phyloP scores from a whole-genome alignment of 2,113 vertebrate genomes.

The Bettongia penicillata region DNA sequence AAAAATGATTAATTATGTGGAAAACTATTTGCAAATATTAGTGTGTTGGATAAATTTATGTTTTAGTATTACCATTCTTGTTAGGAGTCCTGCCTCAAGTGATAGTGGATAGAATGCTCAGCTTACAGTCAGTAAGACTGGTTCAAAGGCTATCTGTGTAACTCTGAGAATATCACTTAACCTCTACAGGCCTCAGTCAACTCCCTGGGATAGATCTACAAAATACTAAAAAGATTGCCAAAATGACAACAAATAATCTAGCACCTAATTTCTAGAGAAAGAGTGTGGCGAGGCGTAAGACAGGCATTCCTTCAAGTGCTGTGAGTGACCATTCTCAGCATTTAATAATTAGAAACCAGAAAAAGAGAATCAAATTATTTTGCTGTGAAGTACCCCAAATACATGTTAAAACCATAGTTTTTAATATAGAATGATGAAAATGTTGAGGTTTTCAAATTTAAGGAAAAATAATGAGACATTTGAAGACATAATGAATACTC shows the following conservation, averaged over 20 bases:
- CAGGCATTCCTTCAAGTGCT: not conserved
- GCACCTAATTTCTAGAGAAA: not conserved
- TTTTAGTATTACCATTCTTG: not conserved
- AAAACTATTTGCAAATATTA: not conserved
- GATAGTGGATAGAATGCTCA: not conserved
- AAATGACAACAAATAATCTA: not conserved
- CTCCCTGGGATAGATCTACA: not conserved
- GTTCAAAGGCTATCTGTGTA: not conserved
- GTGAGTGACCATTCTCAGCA: not conserved
- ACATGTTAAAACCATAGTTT: not conserved
- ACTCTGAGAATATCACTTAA: not conserved
- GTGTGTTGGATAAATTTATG: not conserved
- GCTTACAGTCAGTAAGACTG: not conserved
- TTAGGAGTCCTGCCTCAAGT: not conserved
- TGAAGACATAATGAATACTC: constrained; percentile 47
- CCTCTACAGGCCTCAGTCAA: not conserved
- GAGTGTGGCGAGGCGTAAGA: not conserved
- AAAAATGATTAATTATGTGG: not conserved
- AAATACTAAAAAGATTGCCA: not conserved
- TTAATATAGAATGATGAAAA: constrained; percentile 15
- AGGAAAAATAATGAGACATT: constrained; percentile 25
- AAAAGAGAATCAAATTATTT: not conserved
- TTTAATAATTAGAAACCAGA: not conserved
- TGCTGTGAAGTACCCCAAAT: rapidly evolving
- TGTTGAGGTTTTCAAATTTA: constrained; percentile 1